phyloP scores from a whole-genome alignment of 1,140 invertebrate species.

The Drosophila bifasciata region DNA sequence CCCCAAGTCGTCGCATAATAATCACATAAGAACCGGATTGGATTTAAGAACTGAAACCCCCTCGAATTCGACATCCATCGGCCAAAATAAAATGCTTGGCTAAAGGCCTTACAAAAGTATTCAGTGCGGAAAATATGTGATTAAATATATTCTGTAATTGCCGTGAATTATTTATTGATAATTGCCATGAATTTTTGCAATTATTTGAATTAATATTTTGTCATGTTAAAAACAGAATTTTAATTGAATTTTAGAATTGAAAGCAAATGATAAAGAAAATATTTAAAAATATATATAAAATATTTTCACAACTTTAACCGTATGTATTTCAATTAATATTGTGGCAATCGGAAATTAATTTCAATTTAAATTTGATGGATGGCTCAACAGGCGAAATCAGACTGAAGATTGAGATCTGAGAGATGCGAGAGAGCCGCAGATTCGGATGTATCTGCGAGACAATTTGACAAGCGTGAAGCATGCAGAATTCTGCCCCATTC shows the following conservation, averaged over 20 bases:
- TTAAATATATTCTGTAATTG: too few species aligned
- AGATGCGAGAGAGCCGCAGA: slow-evolving; percentile 26
- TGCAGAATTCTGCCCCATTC: slow-evolving; percentile 32
- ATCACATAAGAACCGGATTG: slow-evolving; percentile 51
- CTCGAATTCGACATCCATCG: slow-evolving; percentile 6
- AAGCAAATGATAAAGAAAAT: background rate
- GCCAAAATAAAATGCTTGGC: slow-evolving; percentile 31
- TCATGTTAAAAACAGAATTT: too few species aligned
- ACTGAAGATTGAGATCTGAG: slow-evolving; percentile 31
- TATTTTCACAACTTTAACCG: slow-evolving; percentile 8
- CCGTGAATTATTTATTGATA: too few species aligned
- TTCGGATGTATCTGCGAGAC: slow-evolving; percentile 32
- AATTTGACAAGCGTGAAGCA: slow-evolving; percentile 62
- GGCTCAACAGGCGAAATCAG: background rate
- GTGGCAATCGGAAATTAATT: slow-evolving; percentile 30
- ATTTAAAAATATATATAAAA: background rate
- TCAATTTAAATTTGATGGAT: slow-evolving; percentile 22
- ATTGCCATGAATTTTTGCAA: too few species aligned
- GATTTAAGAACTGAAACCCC: slow-evolving; percentile 40
- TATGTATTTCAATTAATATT: slow-evolving; percentile 45
- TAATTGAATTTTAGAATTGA: slow-evolving; percentile 1
- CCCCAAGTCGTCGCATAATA: slow-evolving; percentile 26
- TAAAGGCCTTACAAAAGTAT: slow-evolving; percentile 7
- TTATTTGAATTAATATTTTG: too few species aligned
- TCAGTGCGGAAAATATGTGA: too few species aligned